Evolutionary conservation across 2,113 vertebrate species (phyloP).

Genomic region (Caranx melampygus): DNA sequence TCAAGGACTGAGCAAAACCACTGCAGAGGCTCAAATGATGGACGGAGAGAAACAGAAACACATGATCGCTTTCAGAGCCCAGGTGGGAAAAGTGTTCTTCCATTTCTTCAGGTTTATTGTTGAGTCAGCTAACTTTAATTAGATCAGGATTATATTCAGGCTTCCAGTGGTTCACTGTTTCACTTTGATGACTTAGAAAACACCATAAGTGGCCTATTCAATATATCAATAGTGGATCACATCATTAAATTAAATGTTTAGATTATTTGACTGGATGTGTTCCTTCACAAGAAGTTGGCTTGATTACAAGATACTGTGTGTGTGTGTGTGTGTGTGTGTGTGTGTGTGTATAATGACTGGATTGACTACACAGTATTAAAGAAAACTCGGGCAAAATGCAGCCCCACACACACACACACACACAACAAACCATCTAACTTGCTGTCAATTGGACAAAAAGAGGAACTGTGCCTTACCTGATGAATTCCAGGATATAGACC

Average conservation of each 20-base stretch:
- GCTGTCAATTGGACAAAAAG: neutral
- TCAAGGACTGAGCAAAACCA: neutral
- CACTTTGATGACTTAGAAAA: too few species aligned
- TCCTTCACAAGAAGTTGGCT: neutral
- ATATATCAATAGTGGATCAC: slow-evolving; percentile 26
- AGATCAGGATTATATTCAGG: neutral
- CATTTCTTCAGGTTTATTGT: neutral
- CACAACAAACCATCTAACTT: too few species aligned
- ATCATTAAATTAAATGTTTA: slow-evolving; percentile 40
- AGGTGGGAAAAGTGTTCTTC: neutral
- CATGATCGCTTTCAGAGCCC: neutral
- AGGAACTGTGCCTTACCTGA: neutral
- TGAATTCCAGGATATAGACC: neutral
- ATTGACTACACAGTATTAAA: neutral
- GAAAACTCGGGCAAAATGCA: neutral
- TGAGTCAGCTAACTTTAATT: neutral
- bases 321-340: too few species aligned
- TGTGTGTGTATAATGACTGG: neutral
- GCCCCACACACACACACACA: neutral
- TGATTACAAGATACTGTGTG: too few species aligned
- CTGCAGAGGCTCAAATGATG: neutral
- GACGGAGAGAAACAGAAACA: neutral
- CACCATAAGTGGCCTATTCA: slow-evolving; percentile 3
- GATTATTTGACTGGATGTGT: slow-evolving; percentile 13
- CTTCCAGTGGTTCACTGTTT: neutral